phyloP scores from a whole-genome alignment of 2,113 vertebrate genomes.

The Mormyrus lacerda region DNA sequence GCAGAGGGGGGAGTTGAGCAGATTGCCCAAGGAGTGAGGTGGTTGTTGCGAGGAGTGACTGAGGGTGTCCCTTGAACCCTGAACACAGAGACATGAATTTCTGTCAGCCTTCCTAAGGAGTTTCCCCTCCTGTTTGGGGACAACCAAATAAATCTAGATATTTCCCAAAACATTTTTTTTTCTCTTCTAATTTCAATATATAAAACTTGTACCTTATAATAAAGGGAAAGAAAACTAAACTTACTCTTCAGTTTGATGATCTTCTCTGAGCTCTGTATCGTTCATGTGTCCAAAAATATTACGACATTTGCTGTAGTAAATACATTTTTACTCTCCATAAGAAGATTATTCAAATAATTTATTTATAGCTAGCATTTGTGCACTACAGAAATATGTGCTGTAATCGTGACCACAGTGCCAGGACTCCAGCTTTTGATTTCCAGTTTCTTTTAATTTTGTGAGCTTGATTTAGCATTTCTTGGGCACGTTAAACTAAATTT shows the following conservation, averaged over 20 bases:
- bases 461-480: too few species aligned
- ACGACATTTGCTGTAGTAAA: not conserved
- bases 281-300: not conserved
- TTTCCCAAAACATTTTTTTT: not conserved
- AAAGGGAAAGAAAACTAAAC: not conserved
- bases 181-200: not conserved
- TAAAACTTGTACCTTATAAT: not conserved
- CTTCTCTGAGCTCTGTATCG: not conserved
- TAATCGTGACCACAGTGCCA: too few species aligned
- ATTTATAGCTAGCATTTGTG: too few species aligned
- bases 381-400: too few species aligned
- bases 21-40: conserved; percentile 77
- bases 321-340: not conserved
- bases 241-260: not conserved
- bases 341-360: not conserved
- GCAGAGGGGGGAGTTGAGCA: conserved; percentile 86
- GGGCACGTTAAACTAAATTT: too few species aligned
- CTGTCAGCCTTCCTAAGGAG: not conserved
- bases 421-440: too few species aligned
- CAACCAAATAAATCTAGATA: not conserved
- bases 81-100: not conserved
- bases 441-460: too few species aligned
- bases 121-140: not conserved
- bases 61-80: conserved; percentile 57
- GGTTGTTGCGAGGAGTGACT: conserved; percentile 58